A percentile compares a stretch with the other conserved stretches of the same genome.
Evolutionary conservation across 1,140 invertebrate genomes (phyloP).

Genomic region (Megalopta genalis): DNA sequence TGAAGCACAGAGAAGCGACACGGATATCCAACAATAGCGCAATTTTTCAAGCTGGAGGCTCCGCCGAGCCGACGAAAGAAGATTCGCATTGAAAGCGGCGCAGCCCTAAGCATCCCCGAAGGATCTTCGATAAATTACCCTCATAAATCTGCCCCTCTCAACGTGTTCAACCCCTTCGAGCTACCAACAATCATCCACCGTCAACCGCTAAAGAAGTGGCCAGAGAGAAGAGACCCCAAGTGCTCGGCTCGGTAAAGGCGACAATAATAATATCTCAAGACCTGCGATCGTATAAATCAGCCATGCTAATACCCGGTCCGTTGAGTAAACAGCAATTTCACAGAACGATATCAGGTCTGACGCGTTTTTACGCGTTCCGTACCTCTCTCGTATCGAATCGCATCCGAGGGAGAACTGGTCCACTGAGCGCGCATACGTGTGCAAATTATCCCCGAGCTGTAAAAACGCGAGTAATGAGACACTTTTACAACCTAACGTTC

Average conservation of each 20-base stretch:
- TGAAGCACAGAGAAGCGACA: too few relatives aligned
- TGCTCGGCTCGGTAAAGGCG: neutral
- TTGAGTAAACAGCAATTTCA: constrained; percentile 62
- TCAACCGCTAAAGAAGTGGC: constrained; percentile 32
- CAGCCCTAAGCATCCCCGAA: neutral
- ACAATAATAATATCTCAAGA: constrained; percentile 20
- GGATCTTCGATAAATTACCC: neutral
- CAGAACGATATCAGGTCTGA: constrained; percentile 30
- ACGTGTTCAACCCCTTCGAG: neutral
- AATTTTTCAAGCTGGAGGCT: too few relatives aligned
- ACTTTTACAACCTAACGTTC: too few relatives aligned
- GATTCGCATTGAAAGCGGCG: too few relatives aligned
- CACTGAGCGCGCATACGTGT: too few relatives aligned
- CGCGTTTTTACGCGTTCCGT: constrained; percentile 33
- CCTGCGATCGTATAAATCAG: constrained; percentile 36
- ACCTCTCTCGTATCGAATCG: constrained; percentile 40
- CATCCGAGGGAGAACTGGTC: constrained; percentile 49
- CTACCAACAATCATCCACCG: constrained; percentile 34
- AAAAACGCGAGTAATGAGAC: too few relatives aligned
- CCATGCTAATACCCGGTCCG: constrained; percentile 32
- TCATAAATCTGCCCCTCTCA: neutral
- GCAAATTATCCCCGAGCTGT: too few relatives aligned
- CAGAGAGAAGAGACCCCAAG: neutral
- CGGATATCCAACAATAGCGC: too few relatives aligned
- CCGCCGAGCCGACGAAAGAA: too few relatives aligned